These are phyloP conservation scores for Eilema griseolum DNA, from an alignment of 2,888 invertebrate genomes.

Conservation along the genomic window DNA sequence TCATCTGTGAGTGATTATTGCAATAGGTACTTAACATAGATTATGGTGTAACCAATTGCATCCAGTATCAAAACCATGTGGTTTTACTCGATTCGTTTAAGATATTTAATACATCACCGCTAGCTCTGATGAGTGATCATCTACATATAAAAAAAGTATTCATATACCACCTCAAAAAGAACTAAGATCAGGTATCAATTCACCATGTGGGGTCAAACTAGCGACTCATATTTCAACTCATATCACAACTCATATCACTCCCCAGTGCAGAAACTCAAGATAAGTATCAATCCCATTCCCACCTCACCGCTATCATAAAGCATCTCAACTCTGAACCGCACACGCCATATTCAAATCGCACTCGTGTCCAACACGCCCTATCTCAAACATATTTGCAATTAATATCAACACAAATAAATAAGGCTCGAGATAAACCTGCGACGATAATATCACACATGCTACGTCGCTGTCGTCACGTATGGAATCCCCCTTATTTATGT, in stretches of 20 bases:
- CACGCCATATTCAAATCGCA: constrained; percentile 23
- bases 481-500: constrained; percentile 71
- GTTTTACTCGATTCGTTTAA: no score
- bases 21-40: no score
- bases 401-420: constrained; percentile 65
- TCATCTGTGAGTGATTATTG: no score
- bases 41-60: no score
- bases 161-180: no score
- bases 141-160: no score
- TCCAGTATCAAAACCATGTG: no score
- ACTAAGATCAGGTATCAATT: neutral
- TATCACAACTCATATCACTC: no score
- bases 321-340: constrained; percentile 10
- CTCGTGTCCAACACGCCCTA: constrained; percentile 27
- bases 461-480: constrained; percentile 79
- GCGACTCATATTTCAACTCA: neutral
- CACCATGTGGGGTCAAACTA: neutral
- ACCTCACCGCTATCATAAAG: constrained; percentile 9
- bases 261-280: neutral
- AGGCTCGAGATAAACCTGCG: constrained; percentile 57
- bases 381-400: constrained; percentile 62
- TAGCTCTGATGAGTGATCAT: no score
- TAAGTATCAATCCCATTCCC: constrained; percentile 12
- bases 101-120: no score
- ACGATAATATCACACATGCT: constrained; percentile 66